Percentiles rank a stretch among this genome's conserved stretches.
Conservation (phyloP, 2,113 vertebrate species). For the Madoqua kirkii region DNA sequence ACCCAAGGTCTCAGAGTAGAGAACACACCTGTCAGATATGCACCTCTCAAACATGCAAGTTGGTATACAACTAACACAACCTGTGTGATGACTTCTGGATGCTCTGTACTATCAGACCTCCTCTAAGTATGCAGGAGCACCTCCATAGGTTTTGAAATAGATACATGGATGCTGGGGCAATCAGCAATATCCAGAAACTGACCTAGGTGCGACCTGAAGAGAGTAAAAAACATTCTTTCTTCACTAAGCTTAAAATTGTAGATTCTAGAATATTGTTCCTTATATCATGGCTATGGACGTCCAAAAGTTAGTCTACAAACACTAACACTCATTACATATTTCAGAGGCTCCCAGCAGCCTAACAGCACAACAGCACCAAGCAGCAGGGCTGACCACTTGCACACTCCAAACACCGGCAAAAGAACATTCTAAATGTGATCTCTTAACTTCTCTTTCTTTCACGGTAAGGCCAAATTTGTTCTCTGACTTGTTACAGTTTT, state of each 20-base stretch:
- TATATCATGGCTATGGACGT: not conserved
- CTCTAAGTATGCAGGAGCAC: not conserved
- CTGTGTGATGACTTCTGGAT: not conserved
- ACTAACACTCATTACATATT: not conserved
- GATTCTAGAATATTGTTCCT: not conserved
- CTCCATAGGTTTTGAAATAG: not conserved
- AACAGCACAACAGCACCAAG: not conserved
- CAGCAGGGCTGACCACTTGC: not conserved
- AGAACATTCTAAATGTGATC: not conserved
- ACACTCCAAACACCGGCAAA: not conserved
- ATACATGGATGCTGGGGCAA: not conserved
- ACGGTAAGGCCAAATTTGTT: not conserved
- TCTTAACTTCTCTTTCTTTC: not conserved
- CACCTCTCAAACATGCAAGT: not conserved
- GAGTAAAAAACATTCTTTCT: not conserved
- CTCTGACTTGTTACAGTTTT: not conserved
- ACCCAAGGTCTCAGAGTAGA: not conserved
- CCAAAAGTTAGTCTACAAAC: not conserved
- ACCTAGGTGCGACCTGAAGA: not conserved
- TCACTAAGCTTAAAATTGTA: not conserved
- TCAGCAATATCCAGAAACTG: not conserved
- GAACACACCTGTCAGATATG: not conserved
- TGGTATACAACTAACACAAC: not conserved
- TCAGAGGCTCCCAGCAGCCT: not conserved
- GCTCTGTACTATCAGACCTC: not conserved